Percentiles rank a stretch among this genome's conserved stretches.
phyloP scores from a whole-genome alignment of 2,888 invertebrate genomes.

The Eupithecia inturbata region DNA sequence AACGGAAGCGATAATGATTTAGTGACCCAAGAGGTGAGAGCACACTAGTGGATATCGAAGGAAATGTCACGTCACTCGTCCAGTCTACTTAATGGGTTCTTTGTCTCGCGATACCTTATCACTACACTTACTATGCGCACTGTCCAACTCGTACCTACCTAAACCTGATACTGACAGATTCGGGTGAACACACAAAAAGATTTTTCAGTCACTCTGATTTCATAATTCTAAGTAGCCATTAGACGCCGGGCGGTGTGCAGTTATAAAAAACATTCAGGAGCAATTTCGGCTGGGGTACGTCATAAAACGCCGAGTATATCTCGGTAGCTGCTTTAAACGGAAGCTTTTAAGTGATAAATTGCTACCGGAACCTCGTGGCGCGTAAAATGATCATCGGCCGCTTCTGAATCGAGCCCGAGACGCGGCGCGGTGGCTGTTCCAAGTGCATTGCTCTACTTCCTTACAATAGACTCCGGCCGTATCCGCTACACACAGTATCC shows the following conservation, averaged over 20 bases:
- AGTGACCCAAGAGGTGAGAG: constrained; percentile 79
- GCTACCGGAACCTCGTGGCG: constrained; percentile 78
- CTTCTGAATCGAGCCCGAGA: constrained; percentile 58
- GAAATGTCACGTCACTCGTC: constrained; percentile 79
- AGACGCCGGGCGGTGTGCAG: constrained; percentile 30
- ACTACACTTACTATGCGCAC: constrained; percentile 60
- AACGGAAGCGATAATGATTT: constrained; percentile 80
- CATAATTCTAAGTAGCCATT: constrained; percentile 36
- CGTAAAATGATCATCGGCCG: constrained; percentile 77
- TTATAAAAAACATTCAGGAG: constrained; percentile 54
- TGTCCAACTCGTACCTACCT: constrained; percentile 54
- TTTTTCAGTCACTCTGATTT: constrained; percentile 30
- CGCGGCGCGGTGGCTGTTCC: constrained; percentile 53
- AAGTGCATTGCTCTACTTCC: constrained; percentile 75
- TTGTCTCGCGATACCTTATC: constrained; percentile 81
- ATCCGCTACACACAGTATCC: constrained; percentile 28
- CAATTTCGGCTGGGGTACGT: constrained; percentile 54
- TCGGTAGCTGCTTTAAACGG: constrained; percentile 67
- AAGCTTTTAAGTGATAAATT: constrained; percentile 83
- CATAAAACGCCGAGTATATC: constrained; percentile 62
- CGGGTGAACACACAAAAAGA: constrained; percentile 21
- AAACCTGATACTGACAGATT: constrained; percentile 20
- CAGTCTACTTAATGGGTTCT: constrained; percentile 80
- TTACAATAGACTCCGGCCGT: constrained; percentile 49
- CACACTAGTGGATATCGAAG: constrained; percentile 76